Base-by-base conservation (phyloP, 2,888 invertebrate genomes). In the Calephelis perditalis region DNA sequence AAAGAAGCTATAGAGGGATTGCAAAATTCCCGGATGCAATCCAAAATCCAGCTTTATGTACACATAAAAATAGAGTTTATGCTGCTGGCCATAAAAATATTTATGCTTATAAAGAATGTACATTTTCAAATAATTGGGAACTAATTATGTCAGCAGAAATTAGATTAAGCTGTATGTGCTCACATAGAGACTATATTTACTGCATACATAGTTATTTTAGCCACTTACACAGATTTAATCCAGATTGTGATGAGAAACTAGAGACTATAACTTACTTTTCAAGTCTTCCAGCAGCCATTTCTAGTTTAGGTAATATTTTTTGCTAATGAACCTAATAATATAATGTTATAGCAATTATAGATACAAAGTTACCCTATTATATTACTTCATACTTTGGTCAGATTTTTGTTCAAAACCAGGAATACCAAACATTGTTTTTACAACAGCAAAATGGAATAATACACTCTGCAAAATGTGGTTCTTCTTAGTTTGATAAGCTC, bases 31-130 rank as follows among this genome's bases (percentile, higher is more conserved):
- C 87, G 0, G 84, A 86, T 56, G 73, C 81, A 1, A 77, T 89
- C 46, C 89, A 89, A 62, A 78, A 72, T 43, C 88, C 89, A 2
- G 84, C 83, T 0, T 71, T 82, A 0, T 89, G 89, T 60, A 66
- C 70, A 0, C 81, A 87, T 45, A 68, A 84, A 2, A 74, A 76
- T 43, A 59, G 62, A 1, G 71, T 88, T 0, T 89, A 84, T 67
- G 79, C 77, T 0, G 75, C 81, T 0, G 82, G 85, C 0, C 77
- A 81, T 6, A 81, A 77, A 55, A 71, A 78, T 35, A 78, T 89
- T 55, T 86, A 83, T 62, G 70, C 71, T 59, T 86, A 83, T 65
- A 77, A 78, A 52, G 79, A 81, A 0, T 46, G 44, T 0, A 79
- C 70, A 0, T 65, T 74, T 0, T 60, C 61, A 0, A 79, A 84